Evolutionary conservation across 2,888 invertebrate species (phyloP).

Genomic region (Serripes groenlandicus): DNA sequence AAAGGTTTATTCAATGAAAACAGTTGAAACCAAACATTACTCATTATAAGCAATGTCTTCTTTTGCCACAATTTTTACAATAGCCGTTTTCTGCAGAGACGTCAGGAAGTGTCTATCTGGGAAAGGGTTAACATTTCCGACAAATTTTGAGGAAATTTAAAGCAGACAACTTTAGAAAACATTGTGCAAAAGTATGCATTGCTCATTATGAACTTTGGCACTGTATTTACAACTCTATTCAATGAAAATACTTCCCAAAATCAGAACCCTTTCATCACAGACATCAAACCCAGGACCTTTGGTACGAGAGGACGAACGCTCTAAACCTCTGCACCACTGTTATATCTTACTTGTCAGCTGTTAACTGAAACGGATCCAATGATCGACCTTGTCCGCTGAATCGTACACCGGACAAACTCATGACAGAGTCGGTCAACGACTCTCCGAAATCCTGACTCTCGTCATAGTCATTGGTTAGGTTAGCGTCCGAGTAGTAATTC

Average conservation of each 20-base stretch:
- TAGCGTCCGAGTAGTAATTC: constrained; percentile 89
- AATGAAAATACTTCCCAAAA: too few species aligned
- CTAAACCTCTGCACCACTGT: too few species aligned
- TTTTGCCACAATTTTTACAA: neutral
- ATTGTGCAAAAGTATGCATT: neutral
- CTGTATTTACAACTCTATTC: too few species aligned
- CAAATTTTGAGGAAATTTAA: neutral
- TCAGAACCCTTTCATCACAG: too few species aligned
- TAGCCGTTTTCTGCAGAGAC: too few species aligned
- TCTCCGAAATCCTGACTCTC: constrained; percentile 73
- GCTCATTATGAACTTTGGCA: neutral
- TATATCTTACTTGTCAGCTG: constrained; percentile 52
- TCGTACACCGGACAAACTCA: constrained; percentile 67
- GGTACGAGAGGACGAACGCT: too few species aligned
- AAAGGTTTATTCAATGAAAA: too few species aligned
- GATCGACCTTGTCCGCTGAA: constrained; percentile 68
- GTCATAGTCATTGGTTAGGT: constrained; percentile 59
- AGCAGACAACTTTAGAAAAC: neutral
- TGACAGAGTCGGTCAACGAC: constrained; percentile 74
- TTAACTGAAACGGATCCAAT: constrained; percentile 62
- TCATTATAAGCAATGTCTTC: neutral
- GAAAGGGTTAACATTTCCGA: too few species aligned
- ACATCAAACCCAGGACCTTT: too few species aligned
- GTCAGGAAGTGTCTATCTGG: too few species aligned
- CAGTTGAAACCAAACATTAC: too few species aligned